Percentiles rank a stretch among this genome's conserved stretches.
phyloP scores from a whole-genome alignment of 1,140 invertebrate species.

The Himalopsyche phryganea region DNA sequence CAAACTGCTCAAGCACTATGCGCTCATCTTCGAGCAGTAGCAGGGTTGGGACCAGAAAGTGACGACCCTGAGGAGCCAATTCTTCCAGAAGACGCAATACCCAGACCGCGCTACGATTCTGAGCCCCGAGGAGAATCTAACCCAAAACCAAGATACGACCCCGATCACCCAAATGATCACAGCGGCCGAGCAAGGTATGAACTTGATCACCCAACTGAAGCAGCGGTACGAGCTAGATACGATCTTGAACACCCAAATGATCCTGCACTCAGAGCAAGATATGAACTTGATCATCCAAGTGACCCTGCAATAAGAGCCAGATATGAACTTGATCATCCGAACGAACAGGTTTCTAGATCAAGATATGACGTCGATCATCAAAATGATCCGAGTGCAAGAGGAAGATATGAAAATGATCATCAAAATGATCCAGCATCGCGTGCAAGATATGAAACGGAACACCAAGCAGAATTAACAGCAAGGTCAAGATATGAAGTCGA shows the following conservation, averaged over 20 bases:
- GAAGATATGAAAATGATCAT: not conserved
- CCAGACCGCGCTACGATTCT: not conserved
- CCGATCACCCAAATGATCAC: not conserved
- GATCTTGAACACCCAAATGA: too few relatives aligned
- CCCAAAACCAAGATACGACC: not conserved
- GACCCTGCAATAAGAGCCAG: not conserved
- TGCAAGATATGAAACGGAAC: not conserved
- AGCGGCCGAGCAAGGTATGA: not conserved
- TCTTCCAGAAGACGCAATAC: conserved; percentile 62
- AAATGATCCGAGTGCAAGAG: too few relatives aligned
- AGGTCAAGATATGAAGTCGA: not conserved
- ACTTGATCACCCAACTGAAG: conserved; percentile 2
- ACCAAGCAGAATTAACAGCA: not conserved
- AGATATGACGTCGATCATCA: too few relatives aligned
- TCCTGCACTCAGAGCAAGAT: too few relatives aligned
- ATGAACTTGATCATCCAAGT: not conserved
- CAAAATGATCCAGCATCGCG: not conserved
- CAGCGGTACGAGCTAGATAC: too few relatives aligned
- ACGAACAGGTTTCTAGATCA: not conserved
- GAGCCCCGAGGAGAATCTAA: not conserved
- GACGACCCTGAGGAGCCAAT: conserved; percentile 76
- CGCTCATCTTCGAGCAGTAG: conserved; percentile 73
- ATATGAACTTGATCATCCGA: not conserved
- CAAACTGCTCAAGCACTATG: conserved; percentile 85
- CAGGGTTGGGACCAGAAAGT: conserved; percentile 70